These are phyloP conservation scores for Macroglossus sobrinus DNA, from an alignment of 2,113 vertebrate species.

Conservation along the genomic window DNA sequence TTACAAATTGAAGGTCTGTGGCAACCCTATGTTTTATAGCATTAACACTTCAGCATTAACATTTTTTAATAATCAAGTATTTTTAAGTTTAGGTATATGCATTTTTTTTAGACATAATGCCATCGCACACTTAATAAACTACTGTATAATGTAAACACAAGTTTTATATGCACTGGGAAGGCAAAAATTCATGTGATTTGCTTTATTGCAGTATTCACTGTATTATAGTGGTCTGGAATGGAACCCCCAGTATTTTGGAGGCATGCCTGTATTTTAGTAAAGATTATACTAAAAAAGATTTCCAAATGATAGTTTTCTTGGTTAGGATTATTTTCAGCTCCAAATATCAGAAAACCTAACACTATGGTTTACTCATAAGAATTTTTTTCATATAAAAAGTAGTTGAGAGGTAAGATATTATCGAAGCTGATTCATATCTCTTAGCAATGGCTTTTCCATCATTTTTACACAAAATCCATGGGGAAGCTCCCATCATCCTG, in stretches of 20 bases:
- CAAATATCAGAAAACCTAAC: neutral
- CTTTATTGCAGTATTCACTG: neutral
- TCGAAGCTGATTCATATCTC: neutral
- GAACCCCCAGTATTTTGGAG: neutral
- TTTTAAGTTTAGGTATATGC: neutral
- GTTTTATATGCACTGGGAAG: neutral
- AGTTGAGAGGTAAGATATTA: neutral
- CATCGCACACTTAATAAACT: neutral
- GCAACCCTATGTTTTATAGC: neutral
- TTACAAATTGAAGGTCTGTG: neutral
- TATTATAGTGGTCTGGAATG: neutral
- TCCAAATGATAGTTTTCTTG: neutral
- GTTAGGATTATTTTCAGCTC: neutral
- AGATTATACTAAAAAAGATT: neutral
- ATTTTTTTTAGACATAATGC: neutral
- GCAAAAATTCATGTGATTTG: neutral
- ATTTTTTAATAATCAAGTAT: neutral
- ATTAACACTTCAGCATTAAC: neutral
- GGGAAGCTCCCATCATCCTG: fast-evolving
- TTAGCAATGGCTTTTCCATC: neutral
- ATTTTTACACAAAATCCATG: neutral
- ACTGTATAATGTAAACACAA: neutral
- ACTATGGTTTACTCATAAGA: neutral
- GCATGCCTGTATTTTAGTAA: neutral
- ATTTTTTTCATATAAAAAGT: neutral